A percentile compares a stretch with the other conserved stretches of the same genome.
phyloP scores from a whole-genome alignment of 2,888 invertebrate species.

The Alitta virens region DNA sequence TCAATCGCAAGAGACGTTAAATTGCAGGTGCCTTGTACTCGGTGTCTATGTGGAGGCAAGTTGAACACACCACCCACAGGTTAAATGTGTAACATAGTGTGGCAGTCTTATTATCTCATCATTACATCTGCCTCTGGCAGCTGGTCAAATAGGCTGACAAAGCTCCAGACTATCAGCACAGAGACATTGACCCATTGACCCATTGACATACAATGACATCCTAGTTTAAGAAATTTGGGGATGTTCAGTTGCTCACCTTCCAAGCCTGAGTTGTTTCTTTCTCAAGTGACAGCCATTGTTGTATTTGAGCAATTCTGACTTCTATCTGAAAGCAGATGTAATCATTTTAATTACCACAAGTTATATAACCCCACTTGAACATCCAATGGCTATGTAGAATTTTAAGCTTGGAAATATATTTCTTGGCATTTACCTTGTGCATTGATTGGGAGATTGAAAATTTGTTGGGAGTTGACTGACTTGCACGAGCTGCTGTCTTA shows the following conservation, averaged over 20 bases:
- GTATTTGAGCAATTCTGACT: slow-evolving; percentile 52
- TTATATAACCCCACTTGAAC: not conserved
- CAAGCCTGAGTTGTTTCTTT: slow-evolving; percentile 35
- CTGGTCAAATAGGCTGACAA: too few relatives aligned
- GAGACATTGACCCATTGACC: too few relatives aligned
- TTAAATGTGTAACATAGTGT: too few relatives aligned
- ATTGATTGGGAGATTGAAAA: slow-evolving; percentile 33
- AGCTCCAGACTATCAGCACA: too few relatives aligned
- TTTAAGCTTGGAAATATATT: not conserved
- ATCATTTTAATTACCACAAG: not conserved
- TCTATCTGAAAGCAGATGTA: slow-evolving; percentile 13
- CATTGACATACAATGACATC: too few relatives aligned
- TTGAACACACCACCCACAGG: too few relatives aligned
- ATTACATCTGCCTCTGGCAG: too few relatives aligned
- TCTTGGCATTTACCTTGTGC: not conserved
- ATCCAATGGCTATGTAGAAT: not conserved
- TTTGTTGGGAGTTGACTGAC: slow-evolving; percentile 2
- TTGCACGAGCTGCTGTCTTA: slow-evolving; percentile 27
- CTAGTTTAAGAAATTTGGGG: too few relatives aligned
- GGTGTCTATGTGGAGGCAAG: too few relatives aligned
- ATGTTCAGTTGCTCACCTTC: slow-evolving; percentile 45
- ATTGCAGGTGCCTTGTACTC: too few relatives aligned
- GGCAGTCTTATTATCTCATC: too few relatives aligned
- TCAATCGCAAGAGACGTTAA: too few relatives aligned
- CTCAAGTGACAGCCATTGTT: slow-evolving; percentile 53